A percentile compares a stretch with the other conserved stretches of the same genome.
Evolutionary conservation across 1,140 invertebrate genomes (phyloP).

Genomic region (Pectinophora gossypiella): DNA sequence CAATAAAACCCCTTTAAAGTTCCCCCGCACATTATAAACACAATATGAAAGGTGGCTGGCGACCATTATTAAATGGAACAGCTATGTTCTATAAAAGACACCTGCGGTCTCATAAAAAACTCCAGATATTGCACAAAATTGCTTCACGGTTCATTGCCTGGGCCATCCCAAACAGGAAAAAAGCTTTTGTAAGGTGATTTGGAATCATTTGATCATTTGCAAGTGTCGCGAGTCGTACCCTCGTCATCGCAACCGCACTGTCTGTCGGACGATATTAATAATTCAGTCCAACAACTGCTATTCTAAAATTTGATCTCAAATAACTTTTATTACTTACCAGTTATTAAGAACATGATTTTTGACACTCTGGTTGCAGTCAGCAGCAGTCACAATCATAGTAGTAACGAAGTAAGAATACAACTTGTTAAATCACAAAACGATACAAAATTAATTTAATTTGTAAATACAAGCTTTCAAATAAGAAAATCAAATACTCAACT

Average conservation of each 20-base stretch:
- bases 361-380: too few relatives aligned
- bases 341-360: too few relatives aligned
- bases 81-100: constrained; percentile 44
- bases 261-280: neutral
- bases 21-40: constrained; percentile 10
- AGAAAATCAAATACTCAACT: too few relatives aligned
- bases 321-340: too few relatives aligned
- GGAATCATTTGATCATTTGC: constrained; percentile 26
- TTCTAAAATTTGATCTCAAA: too few relatives aligned
- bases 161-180: constrained; percentile 26
- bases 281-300: neutral
- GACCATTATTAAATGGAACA: constrained; percentile 31
- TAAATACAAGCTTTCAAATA: too few relatives aligned
- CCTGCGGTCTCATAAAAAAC: constrained; percentile 47
- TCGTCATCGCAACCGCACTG: constrained; percentile 6
- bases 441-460: too few relatives aligned
- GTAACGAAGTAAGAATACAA: too few relatives aligned
- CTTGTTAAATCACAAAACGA: too few relatives aligned
- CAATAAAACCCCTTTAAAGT: constrained; percentile 17
- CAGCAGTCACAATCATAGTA: too few relatives aligned
- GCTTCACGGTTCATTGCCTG: constrained; percentile 30
- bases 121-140: constrained; percentile 31
- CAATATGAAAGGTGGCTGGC: constrained; percentile 32
- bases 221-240: constrained; percentile 15
- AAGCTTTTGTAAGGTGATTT: constrained; percentile 32